Evolutionary conservation across 2,888 invertebrate species (phyloP).

Genomic region (Embidobia sp.): DNA sequence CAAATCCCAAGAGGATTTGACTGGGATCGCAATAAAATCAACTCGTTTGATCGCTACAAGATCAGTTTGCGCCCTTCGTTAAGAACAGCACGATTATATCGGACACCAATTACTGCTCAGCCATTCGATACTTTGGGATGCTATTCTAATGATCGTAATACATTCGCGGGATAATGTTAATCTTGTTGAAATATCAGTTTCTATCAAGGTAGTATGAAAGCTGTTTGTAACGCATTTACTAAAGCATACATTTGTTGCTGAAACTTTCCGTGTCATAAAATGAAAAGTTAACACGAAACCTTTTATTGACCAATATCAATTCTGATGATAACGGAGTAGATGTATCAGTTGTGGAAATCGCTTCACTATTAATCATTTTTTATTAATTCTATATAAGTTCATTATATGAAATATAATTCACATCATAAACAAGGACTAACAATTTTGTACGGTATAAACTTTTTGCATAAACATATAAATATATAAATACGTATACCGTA

Average conservation of each 20-base stretch:
- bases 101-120: slow-evolving; percentile 21
- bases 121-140: slow-evolving; percentile 22
- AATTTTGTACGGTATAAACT: slow-evolving; percentile 31
- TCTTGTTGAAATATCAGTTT: slow-evolving; percentile 27
- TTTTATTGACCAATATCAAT: slow-evolving; percentile 35
- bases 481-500: slow-evolving; percentile 36
- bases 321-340: too few relatives aligned
- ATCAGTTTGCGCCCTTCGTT: slow-evolving; percentile 12
- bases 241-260: slow-evolving; percentile 11
- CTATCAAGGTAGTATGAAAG: background rate
- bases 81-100: slow-evolving; percentile 21
- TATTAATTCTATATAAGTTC: too few relatives aligned
- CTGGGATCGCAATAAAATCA: too few relatives aligned
- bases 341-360: too few relatives aligned
- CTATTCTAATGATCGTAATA: slow-evolving; percentile 12
- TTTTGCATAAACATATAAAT: slow-evolving; percentile 27
- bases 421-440: too few relatives aligned
- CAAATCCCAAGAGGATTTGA: too few relatives aligned
- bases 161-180: slow-evolving; percentile 9
- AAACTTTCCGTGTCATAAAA: slow-evolving; percentile 30
- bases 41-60: background rate
- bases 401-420: too few relatives aligned
- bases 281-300: slow-evolving; percentile 2
- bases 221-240: background rate
- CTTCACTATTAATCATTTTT: slow-evolving; percentile 32